A percentile compares a stretch with the other conserved stretches of the same genome.
phyloP scores from a whole-genome alignment of 2,888 invertebrate genomes.

The Malthinus seriepunctatus region DNA sequence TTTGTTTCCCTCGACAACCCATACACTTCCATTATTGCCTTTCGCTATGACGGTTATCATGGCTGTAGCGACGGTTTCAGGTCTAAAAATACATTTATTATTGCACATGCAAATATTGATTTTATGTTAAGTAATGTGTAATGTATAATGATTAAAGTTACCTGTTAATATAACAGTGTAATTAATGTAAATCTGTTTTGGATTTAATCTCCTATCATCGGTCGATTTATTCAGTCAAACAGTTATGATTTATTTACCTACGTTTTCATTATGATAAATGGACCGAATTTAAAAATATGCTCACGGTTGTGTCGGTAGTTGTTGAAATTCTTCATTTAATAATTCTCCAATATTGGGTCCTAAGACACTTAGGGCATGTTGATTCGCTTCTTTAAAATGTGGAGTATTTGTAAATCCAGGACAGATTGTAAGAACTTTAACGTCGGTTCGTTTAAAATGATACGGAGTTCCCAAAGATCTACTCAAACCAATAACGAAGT shows the following conservation, averaged over 20 bases:
- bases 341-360: constrained; percentile 38
- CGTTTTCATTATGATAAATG: background rate
- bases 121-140: background rate
- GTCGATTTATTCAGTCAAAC: too few relatives aligned
- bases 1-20: constrained; percentile 57
- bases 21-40: constrained; percentile 58
- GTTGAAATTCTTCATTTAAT: constrained; percentile 41
- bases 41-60: constrained; percentile 49
- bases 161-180: too few relatives aligned
- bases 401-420: constrained; percentile 54
- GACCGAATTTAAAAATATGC: constrained; percentile 13
- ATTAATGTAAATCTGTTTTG: too few relatives aligned
- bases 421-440: constrained; percentile 54
- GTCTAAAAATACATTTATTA: constrained; percentile 8
- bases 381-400: constrained; percentile 45
- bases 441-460: constrained; percentile 47
- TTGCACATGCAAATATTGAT: too few relatives aligned
- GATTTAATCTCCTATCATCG: too few relatives aligned
- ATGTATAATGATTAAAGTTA: too few relatives aligned
- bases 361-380: constrained; percentile 37
- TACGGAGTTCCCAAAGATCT: constrained; percentile 55
- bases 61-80: constrained; percentile 44
- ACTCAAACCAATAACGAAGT: constrained; percentile 59
- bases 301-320: constrained; percentile 51
- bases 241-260: too few relatives aligned